Conservation (phyloP, 2,888 invertebrate species). For the Eupeodes latifasciatus region DNA sequence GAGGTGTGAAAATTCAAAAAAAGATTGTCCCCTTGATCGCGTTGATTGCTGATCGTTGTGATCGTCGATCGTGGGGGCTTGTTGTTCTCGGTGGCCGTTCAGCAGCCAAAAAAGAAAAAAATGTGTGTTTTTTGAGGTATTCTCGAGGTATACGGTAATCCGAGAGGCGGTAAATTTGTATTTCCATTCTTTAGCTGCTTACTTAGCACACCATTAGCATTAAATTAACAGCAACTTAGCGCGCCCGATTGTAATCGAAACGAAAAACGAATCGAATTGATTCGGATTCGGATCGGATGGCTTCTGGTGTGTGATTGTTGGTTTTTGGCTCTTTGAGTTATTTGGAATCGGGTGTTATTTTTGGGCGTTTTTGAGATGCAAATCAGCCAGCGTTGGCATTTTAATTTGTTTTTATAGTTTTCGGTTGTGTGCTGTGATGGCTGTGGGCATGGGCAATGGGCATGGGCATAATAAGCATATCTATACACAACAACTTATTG, state of each 20-base stretch:
- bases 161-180: constrained; percentile 76
- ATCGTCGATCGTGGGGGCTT: constrained; percentile 33
- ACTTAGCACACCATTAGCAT: constrained; percentile 77
- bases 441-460: constrained; percentile 46
- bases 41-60: constrained; percentile 18
- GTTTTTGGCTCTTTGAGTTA: constrained; percentile 61
- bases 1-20: constrained; percentile 65
- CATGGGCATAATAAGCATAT: not conserved
- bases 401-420: constrained; percentile 71
- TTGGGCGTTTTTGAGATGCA: constrained; percentile 73
- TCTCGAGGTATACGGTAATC: constrained; percentile 70
- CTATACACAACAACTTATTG: constrained; percentile 43
- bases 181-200: constrained; percentile 76
- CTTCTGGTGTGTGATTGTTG: constrained; percentile 54
- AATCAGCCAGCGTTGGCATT: constrained; percentile 73
- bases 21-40: constrained; percentile 62
- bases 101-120: not conserved
- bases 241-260: constrained; percentile 74
- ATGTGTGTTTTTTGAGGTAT: constrained; percentile 49
- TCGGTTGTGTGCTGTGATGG: not conserved
- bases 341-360: constrained; percentile 60
- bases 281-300: constrained; percentile 63
- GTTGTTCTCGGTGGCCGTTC: constrained; percentile 42
- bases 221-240: constrained; percentile 76
- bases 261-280: constrained; percentile 71